Base-by-base conservation (phyloP, 1,140 invertebrate genomes). In the Oreohelix idahoensis region DNA sequence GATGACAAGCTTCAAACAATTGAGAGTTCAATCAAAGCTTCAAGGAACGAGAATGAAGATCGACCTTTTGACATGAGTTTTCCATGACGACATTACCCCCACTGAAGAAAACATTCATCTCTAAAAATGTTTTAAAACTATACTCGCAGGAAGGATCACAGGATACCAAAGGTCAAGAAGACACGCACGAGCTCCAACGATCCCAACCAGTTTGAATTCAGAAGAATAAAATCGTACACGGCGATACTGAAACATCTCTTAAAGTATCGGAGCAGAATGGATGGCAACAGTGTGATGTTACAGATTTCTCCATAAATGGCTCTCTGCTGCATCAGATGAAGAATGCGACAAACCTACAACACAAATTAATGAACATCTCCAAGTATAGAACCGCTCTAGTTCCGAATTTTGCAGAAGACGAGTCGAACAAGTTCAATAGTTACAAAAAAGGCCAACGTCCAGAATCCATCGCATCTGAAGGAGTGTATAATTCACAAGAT, bases 21-120 rank as follows among this genome's bases (percentile, higher is more conserved):
- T 58, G 42, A 78, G 29, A 58, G 75, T 53, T 78, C n/a, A 4
- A 78, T 15, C 49, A 78, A 23, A 78, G 73, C 39, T 75, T 75
- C 35, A 4, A 49, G 17, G 38, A n/a, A 49, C 2, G 42, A 42
- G 11, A 39, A 32, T 45, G 73, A n/a, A 75, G 23, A 75, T 75
- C 13, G 73, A 75, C n/a, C 38, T 75, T 75, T 75, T 36, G 26
- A 75, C 1, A 75, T 45, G 73, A 75, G n/a, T n/a, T n/a, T 35
- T 70, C 23, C 36, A 58, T 2, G 8, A 71, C 10, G 23, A 15
- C 29, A 35, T 71, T 35, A 71, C 69, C 4, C 4, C 32, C 10
- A 5, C 38, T 36, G 69, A 71, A 71, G 69, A 2, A 1, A 39
- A n/a, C 5, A n/a, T n/a, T 15, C 10, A 35, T 71, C 32, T n/a